A percentile compares a stretch with the other conserved stretches of the same genome.
These are phyloP conservation scores for Hyposmocoma kahamanoa DNA, from an alignment of 1,140 invertebrate genomes.

Conservation along the genomic window DNA sequence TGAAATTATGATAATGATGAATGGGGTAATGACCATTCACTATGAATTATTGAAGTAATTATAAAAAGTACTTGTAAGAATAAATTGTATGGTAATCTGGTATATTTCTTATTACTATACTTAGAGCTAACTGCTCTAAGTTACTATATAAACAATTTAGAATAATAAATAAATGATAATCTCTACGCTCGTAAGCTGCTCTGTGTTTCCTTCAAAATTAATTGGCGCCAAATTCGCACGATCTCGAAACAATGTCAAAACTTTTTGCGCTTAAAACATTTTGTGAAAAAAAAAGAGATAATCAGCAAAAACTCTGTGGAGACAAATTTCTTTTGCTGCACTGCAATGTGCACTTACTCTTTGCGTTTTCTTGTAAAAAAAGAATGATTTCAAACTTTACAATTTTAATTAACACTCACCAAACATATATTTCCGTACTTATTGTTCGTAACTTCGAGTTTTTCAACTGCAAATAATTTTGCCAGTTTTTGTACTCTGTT, in stretches of 20 bases:
- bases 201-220: constrained; percentile 37
- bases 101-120: no score
- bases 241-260: constrained; percentile 51
- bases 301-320: constrained; percentile 30
- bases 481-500: constrained; percentile 48
- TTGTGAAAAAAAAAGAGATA: constrained; percentile 28
- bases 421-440: neutral
- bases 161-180: neutral
- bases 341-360: constrained; percentile 18
- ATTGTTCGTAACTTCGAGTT: neutral
- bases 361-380: neutral
- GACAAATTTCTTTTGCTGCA: constrained; percentile 64
- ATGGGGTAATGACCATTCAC: no score
- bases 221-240: constrained; percentile 48
- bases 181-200: constrained; percentile 7
- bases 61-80: no score
- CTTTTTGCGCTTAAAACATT: constrained; percentile 48
- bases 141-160: no score
- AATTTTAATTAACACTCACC: neutral
- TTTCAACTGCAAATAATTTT: constrained; percentile 9
- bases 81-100: no score
- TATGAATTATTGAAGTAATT: no score
- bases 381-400: neutral
- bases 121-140: no score
- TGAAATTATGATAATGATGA: no score